phyloP scores from a whole-genome alignment of 1,140 invertebrate genomes.

The Camponotus pennsylvanicus region DNA sequence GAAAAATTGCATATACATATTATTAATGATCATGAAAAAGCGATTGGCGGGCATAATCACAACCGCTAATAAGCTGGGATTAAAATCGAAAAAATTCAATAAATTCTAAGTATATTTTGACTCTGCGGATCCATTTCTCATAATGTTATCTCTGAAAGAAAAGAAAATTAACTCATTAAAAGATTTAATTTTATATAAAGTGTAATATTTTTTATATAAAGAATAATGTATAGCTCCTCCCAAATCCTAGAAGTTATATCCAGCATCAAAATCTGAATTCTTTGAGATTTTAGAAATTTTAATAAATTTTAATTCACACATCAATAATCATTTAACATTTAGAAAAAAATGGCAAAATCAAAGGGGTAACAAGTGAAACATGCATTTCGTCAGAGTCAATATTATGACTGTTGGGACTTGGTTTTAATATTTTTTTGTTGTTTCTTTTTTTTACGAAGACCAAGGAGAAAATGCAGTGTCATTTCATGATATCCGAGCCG shows the following conservation, averaged over 20 bases:
- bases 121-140: neutral
- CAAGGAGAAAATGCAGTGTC: neutral
- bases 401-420: neutral
- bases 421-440: neutral
- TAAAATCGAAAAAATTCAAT: neutral
- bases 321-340: neutral
- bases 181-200: neutral
- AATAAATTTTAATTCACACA: neutral
- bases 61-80: constrained; percentile 3
- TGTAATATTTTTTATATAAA: neutral
- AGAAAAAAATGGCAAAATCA: neutral
- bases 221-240: neutral
- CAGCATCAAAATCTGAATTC: neutral
- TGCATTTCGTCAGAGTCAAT: neutral
- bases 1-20: constrained; percentile 17
- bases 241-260: neutral
- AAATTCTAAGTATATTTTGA: neutral
- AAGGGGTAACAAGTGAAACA: neutral
- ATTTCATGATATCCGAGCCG: constrained; percentile 47
- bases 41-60: neutral
- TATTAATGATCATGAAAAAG: constrained; percentile 3
- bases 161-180: neutral
- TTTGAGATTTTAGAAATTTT: neutral
- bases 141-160: neutral
- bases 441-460: neutral